These are phyloP conservation scores for Drosophila testacea DNA, from an alignment of 2,888 invertebrate species.

Conservation along the genomic window DNA sequence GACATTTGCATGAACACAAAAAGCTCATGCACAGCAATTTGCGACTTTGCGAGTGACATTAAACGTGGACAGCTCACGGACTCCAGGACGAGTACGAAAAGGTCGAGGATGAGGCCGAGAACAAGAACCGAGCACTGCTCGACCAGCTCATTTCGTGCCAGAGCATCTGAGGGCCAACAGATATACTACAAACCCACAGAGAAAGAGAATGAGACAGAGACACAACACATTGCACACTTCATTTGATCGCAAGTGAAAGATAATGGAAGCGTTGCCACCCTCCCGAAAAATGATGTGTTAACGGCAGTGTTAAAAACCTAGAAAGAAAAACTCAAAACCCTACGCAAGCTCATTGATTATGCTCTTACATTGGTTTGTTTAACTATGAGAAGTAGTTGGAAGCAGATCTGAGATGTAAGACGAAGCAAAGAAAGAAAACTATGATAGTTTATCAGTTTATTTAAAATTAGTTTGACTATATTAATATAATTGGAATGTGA, in stretches of 20 bases:
- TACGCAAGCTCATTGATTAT: conserved; percentile 24
- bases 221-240: conserved; percentile 76
- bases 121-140: conserved; percentile 24
- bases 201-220: conserved; percentile 21
- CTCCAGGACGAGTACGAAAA: conserved; percentile 15
- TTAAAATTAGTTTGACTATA: too few species aligned
- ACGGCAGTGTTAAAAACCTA: conserved; percentile 74
- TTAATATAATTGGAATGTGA: too few species aligned
- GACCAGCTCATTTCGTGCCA: conserved; percentile 58
- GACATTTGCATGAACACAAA: conserved; percentile 82
- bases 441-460: too few species aligned
- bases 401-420: background rate
- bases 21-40: conserved; percentile 83
- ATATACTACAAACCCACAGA: conserved; percentile 17
- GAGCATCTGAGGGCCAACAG: conserved; percentile 34
- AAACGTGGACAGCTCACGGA: conserved; percentile 72
- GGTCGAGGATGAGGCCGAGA: conserved; percentile 15
- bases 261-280: conserved; percentile 58
- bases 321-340: conserved; percentile 19
- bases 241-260: conserved; percentile 80
- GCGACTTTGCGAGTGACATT: conserved; percentile 82
- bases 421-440: too few species aligned
- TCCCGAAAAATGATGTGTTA: conserved; percentile 75
- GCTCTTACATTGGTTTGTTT: conserved; percentile 1
- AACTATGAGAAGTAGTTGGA: background rate